These are phyloP conservation scores for Festucalex cinctus DNA, from an alignment of 2,113 vertebrate genomes.

Conservation along the genomic window DNA sequence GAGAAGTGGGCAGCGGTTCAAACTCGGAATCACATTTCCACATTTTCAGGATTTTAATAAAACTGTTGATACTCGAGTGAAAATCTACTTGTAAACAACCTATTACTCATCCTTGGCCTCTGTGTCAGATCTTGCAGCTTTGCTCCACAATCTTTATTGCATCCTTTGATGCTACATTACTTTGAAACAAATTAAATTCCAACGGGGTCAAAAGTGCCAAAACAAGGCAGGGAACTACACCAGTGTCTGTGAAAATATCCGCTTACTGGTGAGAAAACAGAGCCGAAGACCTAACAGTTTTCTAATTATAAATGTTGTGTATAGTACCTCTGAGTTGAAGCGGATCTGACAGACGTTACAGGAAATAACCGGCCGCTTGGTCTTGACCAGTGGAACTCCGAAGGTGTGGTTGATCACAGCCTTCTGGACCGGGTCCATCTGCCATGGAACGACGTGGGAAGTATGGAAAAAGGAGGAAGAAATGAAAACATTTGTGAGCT, in stretches of 20 bases:
- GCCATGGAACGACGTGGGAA: conserved; percentile 32
- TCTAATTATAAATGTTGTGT: conserved; percentile 6
- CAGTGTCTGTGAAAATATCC: conserved; percentile 24
- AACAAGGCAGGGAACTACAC: conserved; percentile 39
- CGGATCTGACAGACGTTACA: conserved; percentile 94
- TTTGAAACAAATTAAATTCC: conserved; percentile 49
- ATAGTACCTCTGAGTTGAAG: conserved; percentile 89
- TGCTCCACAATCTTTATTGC: conserved; percentile 19
- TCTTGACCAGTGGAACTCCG: conserved; percentile 84
- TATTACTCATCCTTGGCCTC: conserved; percentile 11
- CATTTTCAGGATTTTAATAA: conserved; percentile 30
- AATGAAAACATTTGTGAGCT: conserved; percentile 23
- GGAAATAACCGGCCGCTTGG: conserved; percentile 86
- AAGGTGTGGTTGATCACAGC: conserved; percentile 89
- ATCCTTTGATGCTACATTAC: conserved; percentile 14
- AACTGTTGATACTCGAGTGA: conserved; percentile 18
- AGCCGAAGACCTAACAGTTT: background rate
- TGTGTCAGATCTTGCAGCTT: conserved; percentile 8
- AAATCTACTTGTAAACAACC: conserved; percentile 30
- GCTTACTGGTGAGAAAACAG: conserved; percentile 12
- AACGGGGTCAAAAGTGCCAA: conserved; percentile 32
- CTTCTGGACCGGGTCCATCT: conserved; percentile 95
- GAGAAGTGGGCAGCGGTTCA: conserved; percentile 12
- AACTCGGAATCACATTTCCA: conserved; percentile 17
- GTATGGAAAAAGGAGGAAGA: conserved; percentile 6